A percentile compares a stretch with the other conserved stretches of the same genome.
These are phyloP conservation scores for Nemotelus nigrinus DNA, from an alignment of 2,888 invertebrate species.

Conservation along the genomic window DNA sequence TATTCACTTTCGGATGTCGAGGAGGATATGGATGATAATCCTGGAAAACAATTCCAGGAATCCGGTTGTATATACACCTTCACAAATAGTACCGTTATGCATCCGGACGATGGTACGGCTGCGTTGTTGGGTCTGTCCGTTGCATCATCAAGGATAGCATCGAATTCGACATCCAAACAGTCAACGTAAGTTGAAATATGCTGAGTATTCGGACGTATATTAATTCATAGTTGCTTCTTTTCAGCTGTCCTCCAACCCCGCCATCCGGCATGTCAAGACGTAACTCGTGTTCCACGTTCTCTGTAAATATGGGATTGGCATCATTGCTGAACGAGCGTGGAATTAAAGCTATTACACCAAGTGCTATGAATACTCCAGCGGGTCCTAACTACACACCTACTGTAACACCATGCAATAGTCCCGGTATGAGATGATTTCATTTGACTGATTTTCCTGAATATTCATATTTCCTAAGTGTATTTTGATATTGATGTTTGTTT, in stretches of 20 bases:
- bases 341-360: conserved; percentile 77
- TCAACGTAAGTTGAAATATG: conserved; percentile 60
- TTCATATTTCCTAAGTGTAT: not conserved
- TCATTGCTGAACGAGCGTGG: conserved; percentile 83
- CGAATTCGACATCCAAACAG: conserved; percentile 69
- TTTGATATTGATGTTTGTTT: not conserved
- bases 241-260: conserved; percentile 65
- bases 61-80: conserved; percentile 85
- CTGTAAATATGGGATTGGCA: conserved; percentile 75
- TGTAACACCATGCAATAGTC: conserved; percentile 89
- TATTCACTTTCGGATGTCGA: conserved; percentile 76
- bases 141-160: conserved; percentile 77
- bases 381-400: conserved; percentile 79
- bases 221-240: conserved; percentile 29
- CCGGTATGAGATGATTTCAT: conserved; percentile 66
- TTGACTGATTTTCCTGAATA: not conserved
- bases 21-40: conserved; percentile 76
- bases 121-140: conserved; percentile 69
- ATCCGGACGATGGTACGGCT: conserved; percentile 85
- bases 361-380: conserved; percentile 72
- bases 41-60: conserved; percentile 79
- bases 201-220: conserved; percentile 49
- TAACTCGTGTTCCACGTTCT: conserved; percentile 83
- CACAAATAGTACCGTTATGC: conserved; percentile 88
- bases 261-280: conserved; percentile 73